Evolutionary conservation across 2,113 vertebrate genomes (phyloP), one percentile per base, ranked within the genome.

Genomic region (Sorex araneus): DNA sequence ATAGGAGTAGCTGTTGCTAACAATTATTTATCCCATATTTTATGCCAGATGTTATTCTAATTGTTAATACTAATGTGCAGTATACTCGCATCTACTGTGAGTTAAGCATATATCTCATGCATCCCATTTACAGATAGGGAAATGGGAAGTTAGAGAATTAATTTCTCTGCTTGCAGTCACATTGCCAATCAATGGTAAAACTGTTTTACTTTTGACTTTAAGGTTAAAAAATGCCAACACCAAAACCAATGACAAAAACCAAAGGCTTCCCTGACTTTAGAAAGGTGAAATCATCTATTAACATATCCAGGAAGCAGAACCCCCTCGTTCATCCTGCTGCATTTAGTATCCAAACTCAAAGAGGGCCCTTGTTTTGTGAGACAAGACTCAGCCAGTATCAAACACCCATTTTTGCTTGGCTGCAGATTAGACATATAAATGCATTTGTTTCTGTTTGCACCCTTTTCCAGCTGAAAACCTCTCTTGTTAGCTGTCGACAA

Each of bases 381-480:
- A 84, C 91, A 95, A 96, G 40, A n/a, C 57, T 96, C 60, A 77
- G 30, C n/a, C 40, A 54, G 2, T 80, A 95, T 87, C 74, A 97
- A 93, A 78, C 83, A 80, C 8, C 57, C 1, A 78, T 36, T 96
- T 96, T 89, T 94, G 25, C 9, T 95, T 93, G n/a, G 15, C 74
- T 97, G 89, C 87, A 43, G n/a, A 94, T 95, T 93, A 96, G 74
- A 96, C 89, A 96, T 93, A 94, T 2, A 13, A 77, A 95, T 92
- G 89, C 75, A 92, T 96, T 97, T 97, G 70, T 92, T 95, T 97
- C 96, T 97, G 97, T 97, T 96, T 97, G 80, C 90, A 93, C 93
- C 96, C 84, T 97, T 97, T 97, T 97, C 95, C 95, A 97, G 90
- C 88, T 98, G 97, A 97, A 97, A 83, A 34, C 36, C 67, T 97